Conservation (phyloP, 2,113 vertebrate species). For the Syngnathus floridae region DNA sequence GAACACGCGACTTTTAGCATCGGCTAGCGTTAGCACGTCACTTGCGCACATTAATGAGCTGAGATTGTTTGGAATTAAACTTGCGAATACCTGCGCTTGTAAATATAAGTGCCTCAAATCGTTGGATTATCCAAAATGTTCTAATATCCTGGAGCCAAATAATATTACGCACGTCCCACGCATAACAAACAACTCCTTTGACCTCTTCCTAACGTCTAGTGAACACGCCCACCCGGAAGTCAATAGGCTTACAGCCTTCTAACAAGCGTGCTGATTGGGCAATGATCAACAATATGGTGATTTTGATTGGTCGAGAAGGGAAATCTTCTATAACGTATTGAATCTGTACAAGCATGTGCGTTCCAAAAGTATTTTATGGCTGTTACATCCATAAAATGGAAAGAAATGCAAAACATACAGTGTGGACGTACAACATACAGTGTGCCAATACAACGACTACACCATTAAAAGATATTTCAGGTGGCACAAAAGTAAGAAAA, state of each 20-base stretch:
- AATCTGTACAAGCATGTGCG: constrained; percentile 22
- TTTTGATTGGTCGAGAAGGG: constrained; percentile 21
- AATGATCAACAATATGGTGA: rapidly evolving
- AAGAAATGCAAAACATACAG: too few relatives aligned
- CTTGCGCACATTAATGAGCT: background rate
- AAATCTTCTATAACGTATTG: background rate
- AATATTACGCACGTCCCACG: constrained; percentile 9
- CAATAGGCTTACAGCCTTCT: constrained; percentile 17
- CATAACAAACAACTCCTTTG: constrained; percentile 36
- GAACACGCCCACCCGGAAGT: constrained; percentile 34
- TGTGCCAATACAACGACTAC: too few relatives aligned
- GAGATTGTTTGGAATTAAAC: background rate
- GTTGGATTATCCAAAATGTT: background rate
- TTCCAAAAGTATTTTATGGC: background rate
- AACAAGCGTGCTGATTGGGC: constrained; percentile 18
- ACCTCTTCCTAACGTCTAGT: constrained; percentile 30
- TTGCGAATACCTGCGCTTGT: background rate
- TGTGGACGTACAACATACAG: too few relatives aligned
- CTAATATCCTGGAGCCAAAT: too few relatives aligned
- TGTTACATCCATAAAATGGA: too few relatives aligned
- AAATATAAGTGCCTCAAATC: background rate
- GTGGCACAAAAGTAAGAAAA: too few relatives aligned
- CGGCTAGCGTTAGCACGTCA: constrained; percentile 23
- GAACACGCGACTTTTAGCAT: constrained; percentile 38
- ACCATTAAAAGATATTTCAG: too few relatives aligned